Base-by-base conservation (phyloP, 2,888 invertebrate species). In the Achlya flavicornis region DNA sequence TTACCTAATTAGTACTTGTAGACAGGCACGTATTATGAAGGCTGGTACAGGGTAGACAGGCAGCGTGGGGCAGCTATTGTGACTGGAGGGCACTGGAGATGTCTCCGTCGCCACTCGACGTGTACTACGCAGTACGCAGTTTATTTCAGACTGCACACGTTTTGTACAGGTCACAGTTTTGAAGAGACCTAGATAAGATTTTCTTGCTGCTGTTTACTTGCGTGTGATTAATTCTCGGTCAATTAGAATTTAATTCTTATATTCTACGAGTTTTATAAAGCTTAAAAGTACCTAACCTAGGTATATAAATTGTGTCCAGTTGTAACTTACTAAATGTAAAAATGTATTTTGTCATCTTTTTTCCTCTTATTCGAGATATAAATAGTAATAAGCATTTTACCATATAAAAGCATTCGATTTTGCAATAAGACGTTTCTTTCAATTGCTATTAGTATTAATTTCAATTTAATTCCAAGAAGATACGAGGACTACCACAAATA, bases 61-160 rank as follows among this genome's bases (percentile, higher is more conserved):
- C 35, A 26, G 58, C 58, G 58, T 35, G 12, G 14, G 58, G 60
- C 41, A 60, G 65, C 65, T 61, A 57, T 82, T 80, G 80, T 79
- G 61, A 53, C 64, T 66, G 53, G 63, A 82, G 80, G 66, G 78
- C 73, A 68, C 82, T 86, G 77, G 70, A 84, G 77, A 75, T 79
- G 81, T 80, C 81, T 81, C 75, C 66, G 71, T 53, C 70, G 19
- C 10, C 76, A 72, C 84, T 83, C 64, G 72, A 76, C 76, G 66
- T 67, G 66, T 75, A 71, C 46, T 46, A 69, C 75, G 19, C 10
- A 19, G 8, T 53, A 53, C 60, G 43, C 48, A 61, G 26, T 43
- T 33, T 60, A 41, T 41, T 60, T 19, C 53, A 48, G 19, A 14
- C 59, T 59, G 11, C 19, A 41, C 16, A 35, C 59, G 16, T 38